Percentiles rank a stretch among this genome's conserved stretches.
Evolutionary conservation across 2,113 vertebrate genomes (phyloP).

Genomic region (human (Homo sapiens)): GRCh38 chr7:3973501-3974000

Average conservation of each 20-base stretch:
- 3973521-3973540: neutral
- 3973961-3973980: no score
- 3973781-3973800: neutral
- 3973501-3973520: neutral
- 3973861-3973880: neutral
- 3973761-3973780: neutral
- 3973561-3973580: neutral
- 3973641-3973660: neutral
- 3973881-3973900: neutral
- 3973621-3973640: neutral
- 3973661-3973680: neutral
- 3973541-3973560: neutral
- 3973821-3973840: neutral
- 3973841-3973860: neutral
- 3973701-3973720: neutral
- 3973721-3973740: fast-evolving
- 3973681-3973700: neutral
- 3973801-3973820: neutral
- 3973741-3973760: neutral
- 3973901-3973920: no score
- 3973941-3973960: no score
- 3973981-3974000: no score
- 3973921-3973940: no score
- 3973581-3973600: neutral
- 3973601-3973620: neutral